Evolutionary conservation across 2,113 vertebrate species (phyloP), one percentile per base, ranked within the genome.

Genomic region (Callionymus lyra): DNA sequence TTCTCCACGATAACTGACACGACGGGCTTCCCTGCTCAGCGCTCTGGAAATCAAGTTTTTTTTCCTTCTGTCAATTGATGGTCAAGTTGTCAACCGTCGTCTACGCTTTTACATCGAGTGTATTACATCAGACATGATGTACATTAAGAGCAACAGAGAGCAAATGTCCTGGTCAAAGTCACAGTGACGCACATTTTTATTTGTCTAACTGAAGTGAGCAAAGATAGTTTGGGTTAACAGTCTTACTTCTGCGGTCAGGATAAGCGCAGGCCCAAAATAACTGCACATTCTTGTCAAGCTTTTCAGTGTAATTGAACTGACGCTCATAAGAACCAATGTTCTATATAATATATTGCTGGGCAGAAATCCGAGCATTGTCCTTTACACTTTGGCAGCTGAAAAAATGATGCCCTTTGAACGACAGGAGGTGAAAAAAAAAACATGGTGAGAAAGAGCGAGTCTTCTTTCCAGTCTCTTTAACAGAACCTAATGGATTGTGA

Each of bases 401-500:
- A 27, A 92, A 89, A 88, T 57, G 52, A 87, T 67, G 90, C 84
- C 90, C 90, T 91, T 90, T 90, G 90, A 90, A 96, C 90, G 92
- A 92, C 89, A 84, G 89, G 82, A 85, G 87, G 89, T 93, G 91
- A 91, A 91, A 91, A 94, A 94, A 94, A 97, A 90, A 82, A 90
- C 80, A 86, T 71, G 32, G 77, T 74, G 72, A 72, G 76, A 72
- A 64, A 59, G 67, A 66, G 73, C 63, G 66, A 79, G 83, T 86
- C 88, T 88, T 85, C 85, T 87, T 87, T 90, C 86, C 87, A 90
- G 89, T 91, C 90, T 80, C 86, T 90, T 89, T 91, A 89, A 91
- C 88, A 88, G 87, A 88, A 88, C 89, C 92, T 96, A 96, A 98
- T 97, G 93, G 94, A 90, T 93, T 92, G 89, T 86, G 88, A 91